Base-by-base conservation (phyloP, 2,888 invertebrate genomes). In the Calliopum simillimum region DNA sequence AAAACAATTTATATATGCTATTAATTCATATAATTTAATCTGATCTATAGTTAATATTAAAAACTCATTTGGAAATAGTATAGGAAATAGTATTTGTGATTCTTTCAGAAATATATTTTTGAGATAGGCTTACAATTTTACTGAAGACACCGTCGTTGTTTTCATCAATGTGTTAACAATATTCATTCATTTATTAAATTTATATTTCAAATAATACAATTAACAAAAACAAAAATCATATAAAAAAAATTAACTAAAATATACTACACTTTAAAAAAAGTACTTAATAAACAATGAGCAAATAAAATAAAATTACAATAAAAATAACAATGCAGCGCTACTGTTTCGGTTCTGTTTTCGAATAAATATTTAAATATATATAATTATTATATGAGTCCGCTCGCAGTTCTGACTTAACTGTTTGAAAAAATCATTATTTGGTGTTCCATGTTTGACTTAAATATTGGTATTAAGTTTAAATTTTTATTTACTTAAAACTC, bases 81-180 rank as follows among this genome's bases (percentile, higher is more conserved):
- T 61, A 64, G 64, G 65, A 56, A 43, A 23, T 16, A n/a, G 46
- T 46, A 46, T 41, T 33, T 59, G 49, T 63, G 11, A 41, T 51
- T 8, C 8, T 47, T 58, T 46, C n/a, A 25, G 43, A 44, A 33
- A 14, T 16, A 14, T 16, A 19, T 43, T 61, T 33, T 25, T 25
- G 33, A 46, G 46, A 12, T 5, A 23, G 16, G 3, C 47, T 44
- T 58, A 19, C 13, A 61, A 11, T 44, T 61, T 58, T 44, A 58
- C 56, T 58, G 47, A 58, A 66, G 58, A 23, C 44, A 51, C 33
- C 58, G 47, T 58, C 46, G 58, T 46, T 58, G 47, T 46, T 25
- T 56, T 33, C 56, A 66, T n/a, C n/a, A n/a, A n/a, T n/a, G 5
- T 58, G 66, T 66, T 66, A 66, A 66, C 66, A 66, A 66, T 66